Evolutionary conservation across 2,888 invertebrate species (phyloP), one percentile per base, ranked within the genome.

Genomic region (Peribatodes rhomboidaria): DNA sequence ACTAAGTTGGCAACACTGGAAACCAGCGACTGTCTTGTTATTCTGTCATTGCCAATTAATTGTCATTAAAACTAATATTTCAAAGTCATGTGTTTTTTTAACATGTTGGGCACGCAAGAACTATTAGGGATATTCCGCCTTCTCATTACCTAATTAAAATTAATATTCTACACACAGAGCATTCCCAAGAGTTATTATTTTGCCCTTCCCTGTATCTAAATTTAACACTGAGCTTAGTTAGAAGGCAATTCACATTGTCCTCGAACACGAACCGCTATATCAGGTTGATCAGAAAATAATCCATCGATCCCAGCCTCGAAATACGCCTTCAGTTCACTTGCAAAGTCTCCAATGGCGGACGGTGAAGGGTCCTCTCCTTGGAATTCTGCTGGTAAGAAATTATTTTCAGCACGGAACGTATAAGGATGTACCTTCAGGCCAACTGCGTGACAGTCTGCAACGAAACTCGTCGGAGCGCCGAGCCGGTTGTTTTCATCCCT

Each of bases 221-320:
- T 33, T 10, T 14, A 3, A 20, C 18, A 35, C 4, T 6, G 3
- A 13, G 8, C 6, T 50, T 20, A 50, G 18, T 42, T 16, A 39
- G 13, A 50, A 55, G 20, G 42, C 13, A 41, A 55, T 35, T 57
- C 11, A 44, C 64, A 70, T 13, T 64, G 42, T 42, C 75, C 74
- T 50, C 87, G 77, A 52, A 83, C 69, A 7, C 80, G 75, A 1
- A 76, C 75, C 1, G 85, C 82, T 33, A 85, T 79, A 69, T 93
- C 87, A n/a, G 92, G 92, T 68, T 93, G 91, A 64, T 93, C 92
- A 56, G 84, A 79, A 68, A 93, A 93, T 1, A 90, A 75, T 3
- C 92, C 92, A 50, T 93, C 92, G 37, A 93, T 82, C 20, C 92
- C 92, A 31, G 90, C 80, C 9, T 80, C 83, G 4, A 92, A 71